Percentiles rank a stretch among this genome's conserved stretches.
Conservation (phyloP, 2,797 vertebrate species). For the Enteromius afrohamiltoni region DNA sequence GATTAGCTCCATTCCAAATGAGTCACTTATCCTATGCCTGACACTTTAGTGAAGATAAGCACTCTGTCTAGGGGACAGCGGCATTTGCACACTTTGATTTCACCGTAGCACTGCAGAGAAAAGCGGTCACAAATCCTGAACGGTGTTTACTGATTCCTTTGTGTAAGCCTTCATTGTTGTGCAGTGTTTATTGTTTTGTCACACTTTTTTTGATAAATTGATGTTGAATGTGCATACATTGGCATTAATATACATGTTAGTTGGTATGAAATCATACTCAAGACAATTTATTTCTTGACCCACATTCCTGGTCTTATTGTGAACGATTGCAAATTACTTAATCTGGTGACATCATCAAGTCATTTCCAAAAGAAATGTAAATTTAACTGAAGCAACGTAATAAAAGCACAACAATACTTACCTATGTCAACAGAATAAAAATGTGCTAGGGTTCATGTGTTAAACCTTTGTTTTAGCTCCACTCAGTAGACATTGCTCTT, state of each 20-base stretch:
- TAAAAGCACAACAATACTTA: too few relatives aligned
- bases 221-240: neutral
- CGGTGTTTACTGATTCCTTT: neutral
- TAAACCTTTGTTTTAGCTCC: too few relatives aligned
- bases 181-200: neutral
- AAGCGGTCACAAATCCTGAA: neutral
- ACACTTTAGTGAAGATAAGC: slow-evolving; percentile 40
- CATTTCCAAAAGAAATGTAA: too few relatives aligned
- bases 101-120: slow-evolving; percentile 18
- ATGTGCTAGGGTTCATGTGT: too few relatives aligned
- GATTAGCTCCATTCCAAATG: slow-evolving; percentile 37
- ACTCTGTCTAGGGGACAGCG: slow-evolving; percentile 30
- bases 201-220: neutral
- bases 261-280: neutral
- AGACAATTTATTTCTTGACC: neutral
- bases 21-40: slow-evolving; percentile 49
- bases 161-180: neutral
- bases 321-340: neutral
- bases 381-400: too few relatives aligned
- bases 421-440: too few relatives aligned
- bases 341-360: neutral
- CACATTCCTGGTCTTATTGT: neutral
- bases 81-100: slow-evolving; percentile 32
- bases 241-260: neutral
- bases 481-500: too few relatives aligned